phyloP scores from a whole-genome alignment of 2,888 invertebrate genomes.

The Neuroscelio doddi region DNA sequence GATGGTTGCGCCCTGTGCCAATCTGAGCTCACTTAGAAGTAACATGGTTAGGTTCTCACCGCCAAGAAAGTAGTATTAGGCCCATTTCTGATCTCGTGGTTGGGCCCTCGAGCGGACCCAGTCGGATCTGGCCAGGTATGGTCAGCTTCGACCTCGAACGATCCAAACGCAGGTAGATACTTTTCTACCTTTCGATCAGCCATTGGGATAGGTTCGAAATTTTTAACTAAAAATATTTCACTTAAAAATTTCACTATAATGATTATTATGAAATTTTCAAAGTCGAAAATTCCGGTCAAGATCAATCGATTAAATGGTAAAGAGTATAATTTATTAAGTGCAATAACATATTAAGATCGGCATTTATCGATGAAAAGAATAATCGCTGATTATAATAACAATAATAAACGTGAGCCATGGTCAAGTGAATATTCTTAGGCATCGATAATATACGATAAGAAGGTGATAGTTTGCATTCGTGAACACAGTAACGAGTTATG shows the following conservation, averaged over 20 bases:
- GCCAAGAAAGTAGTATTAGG: constrained; percentile 43
- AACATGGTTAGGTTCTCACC: constrained; percentile 57
- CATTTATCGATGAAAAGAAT: not conserved
- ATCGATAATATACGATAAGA: constrained; percentile 33
- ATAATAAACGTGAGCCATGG: constrained; percentile 31
- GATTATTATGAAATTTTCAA: no score
- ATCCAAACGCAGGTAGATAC: constrained; percentile 32
- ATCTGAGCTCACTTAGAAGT: constrained; percentile 55
- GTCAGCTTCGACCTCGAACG: constrained; percentile 39
- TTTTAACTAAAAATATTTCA: not conserved
- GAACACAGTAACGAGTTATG: constrained; percentile 58
- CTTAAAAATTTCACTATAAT: no score
- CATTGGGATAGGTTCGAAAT: not conserved
- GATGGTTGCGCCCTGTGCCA: constrained; percentile 63
- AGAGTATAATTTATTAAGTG: no score
- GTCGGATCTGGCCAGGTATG: constrained; percentile 24
- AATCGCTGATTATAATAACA: constrained; percentile 24
- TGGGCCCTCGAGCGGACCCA: constrained; percentile 21
- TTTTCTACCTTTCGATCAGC: constrained; percentile 12
- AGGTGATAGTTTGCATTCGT: constrained; percentile 26
- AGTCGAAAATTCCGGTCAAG: no score
- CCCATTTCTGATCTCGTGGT: constrained; percentile 48
- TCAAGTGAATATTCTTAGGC: constrained; percentile 17
- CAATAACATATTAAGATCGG: no score
- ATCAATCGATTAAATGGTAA: not conserved